Evolutionary conservation across 2,113 vertebrate species (phyloP).

Genomic region (Cardinalis cardinalis): DNA sequence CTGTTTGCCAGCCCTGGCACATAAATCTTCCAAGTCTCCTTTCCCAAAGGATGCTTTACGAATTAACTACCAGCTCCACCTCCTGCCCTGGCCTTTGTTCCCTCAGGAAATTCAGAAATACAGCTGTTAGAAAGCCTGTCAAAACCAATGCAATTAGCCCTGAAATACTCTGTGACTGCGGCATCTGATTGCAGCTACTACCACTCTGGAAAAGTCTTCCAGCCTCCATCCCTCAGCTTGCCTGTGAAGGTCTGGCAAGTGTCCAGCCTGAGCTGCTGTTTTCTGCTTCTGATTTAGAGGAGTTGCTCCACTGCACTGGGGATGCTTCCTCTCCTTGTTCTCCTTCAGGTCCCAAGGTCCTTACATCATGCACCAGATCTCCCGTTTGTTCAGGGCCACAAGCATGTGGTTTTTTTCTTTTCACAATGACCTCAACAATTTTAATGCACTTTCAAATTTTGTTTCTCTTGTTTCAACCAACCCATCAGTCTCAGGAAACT

Average conservation of each 20-base stretch:
- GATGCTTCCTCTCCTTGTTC: neutral
- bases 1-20: accelerated
- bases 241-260: neutral
- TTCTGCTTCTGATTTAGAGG: neutral
- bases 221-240: neutral
- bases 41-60: neutral
- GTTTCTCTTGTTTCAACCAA: neutral
- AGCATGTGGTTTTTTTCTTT: neutral
- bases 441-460: neutral
- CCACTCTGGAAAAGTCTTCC: neutral
- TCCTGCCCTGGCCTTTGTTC: neutral
- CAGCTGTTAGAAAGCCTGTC: neutral
- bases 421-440: neutral
- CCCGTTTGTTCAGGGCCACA: neutral
- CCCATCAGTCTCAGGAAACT: neutral
- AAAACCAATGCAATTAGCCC: neutral
- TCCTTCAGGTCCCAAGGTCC: neutral
- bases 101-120: neutral
- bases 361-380: neutral
- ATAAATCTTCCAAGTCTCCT: neutral
- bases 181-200: neutral
- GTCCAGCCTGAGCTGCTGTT: neutral
- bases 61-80: neutral
- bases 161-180: neutral
- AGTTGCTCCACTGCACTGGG: neutral